Evolutionary conservation across 2,888 invertebrate species (phyloP).

Genomic region (Synergus gifuensis): DNA sequence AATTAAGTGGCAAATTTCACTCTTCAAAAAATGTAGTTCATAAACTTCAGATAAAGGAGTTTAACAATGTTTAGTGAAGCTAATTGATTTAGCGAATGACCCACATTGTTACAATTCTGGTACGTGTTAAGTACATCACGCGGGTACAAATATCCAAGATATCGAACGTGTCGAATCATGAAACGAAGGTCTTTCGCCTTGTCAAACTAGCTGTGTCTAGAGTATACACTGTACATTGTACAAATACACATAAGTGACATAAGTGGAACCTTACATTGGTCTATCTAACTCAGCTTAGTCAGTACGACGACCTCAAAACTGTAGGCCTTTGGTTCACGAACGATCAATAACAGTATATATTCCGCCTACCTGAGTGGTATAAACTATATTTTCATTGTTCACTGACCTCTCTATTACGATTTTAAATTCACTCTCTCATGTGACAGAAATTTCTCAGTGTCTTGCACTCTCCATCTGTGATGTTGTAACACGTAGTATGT

Average conservation of each 20-base stretch:
- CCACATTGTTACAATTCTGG: neutral
- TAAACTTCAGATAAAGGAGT: neutral
- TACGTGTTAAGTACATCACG: neutral
- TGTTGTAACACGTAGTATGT: neutral
- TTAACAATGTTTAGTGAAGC: neutral
- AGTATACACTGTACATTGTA: neutral
- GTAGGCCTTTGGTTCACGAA: slow-evolving; percentile 20
- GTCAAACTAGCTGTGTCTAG: neutral
- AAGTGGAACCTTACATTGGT: slow-evolving; percentile 23
- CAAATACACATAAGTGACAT: slow-evolving; percentile 19
- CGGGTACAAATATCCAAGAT: neutral
- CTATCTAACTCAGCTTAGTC: neutral
- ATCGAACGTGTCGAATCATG: neutral
- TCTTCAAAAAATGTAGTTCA: neutral
- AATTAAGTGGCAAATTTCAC: neutral
- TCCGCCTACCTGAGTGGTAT: slow-evolving; percentile 27
- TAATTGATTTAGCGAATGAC: neutral
- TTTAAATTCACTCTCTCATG: slow-evolving; percentile 23
- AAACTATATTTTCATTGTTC: neutral
- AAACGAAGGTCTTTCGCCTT: neutral
- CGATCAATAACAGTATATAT: slow-evolving; percentile 28
- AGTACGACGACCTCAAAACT: slow-evolving; percentile 36
- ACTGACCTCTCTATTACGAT: slow-evolving; percentile 29
- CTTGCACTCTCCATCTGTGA: slow-evolving; percentile 5
- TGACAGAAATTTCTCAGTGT: slow-evolving; percentile 27